Percentiles rank a stretch among this genome's conserved stretches.
Evolutionary conservation across 2,888 invertebrate genomes (phyloP).

Genomic region (Heliothis peltigera): DNA sequence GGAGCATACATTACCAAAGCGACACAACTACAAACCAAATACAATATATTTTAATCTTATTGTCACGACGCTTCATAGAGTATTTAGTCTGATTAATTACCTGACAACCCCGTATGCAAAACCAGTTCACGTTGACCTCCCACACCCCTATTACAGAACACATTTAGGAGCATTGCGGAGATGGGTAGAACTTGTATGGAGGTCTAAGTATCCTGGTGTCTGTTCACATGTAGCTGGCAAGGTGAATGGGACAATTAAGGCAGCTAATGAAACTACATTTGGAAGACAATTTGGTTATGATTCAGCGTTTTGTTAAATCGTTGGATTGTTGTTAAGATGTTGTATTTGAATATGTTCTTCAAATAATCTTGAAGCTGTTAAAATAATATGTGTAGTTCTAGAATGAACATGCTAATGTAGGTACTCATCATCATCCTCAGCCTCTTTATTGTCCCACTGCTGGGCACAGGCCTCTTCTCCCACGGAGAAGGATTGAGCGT

Average conservation of each 20-base stretch:
- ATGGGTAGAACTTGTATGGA: background rate
- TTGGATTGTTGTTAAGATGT: slow-evolving; percentile 23
- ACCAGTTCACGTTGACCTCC: slow-evolving; percentile 24
- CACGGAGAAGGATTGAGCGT: too few species aligned
- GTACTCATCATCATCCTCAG: too few species aligned
- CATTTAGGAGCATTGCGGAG: background rate
- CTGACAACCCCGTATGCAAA: slow-evolving; percentile 66
- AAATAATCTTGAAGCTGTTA: background rate
- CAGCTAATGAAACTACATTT: slow-evolving; percentile 71
- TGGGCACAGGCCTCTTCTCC: too few species aligned
- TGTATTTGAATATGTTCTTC: background rate
- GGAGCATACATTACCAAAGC: slow-evolving; percentile 9
- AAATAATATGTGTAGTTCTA: background rate
- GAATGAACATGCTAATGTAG: background rate
- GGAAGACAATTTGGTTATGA: slow-evolving; percentile 69
- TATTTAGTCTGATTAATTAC: slow-evolving; percentile 85
- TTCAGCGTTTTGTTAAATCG: slow-evolving; percentile 61
- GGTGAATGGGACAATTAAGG: slow-evolving; percentile 73
- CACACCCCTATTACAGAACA: background rate
- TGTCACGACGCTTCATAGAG: slow-evolving; percentile 70
- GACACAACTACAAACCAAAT: slow-evolving; percentile 71
- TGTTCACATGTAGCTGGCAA: slow-evolving; percentile 54
- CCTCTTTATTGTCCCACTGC: too few species aligned
- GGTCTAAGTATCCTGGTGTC: slow-evolving; percentile 34
- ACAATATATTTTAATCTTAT: slow-evolving; percentile 81